Evolutionary conservation across 2,797 vertebrate genomes (phyloP).

Genomic region (Poeciliopsis turneri): DNA sequence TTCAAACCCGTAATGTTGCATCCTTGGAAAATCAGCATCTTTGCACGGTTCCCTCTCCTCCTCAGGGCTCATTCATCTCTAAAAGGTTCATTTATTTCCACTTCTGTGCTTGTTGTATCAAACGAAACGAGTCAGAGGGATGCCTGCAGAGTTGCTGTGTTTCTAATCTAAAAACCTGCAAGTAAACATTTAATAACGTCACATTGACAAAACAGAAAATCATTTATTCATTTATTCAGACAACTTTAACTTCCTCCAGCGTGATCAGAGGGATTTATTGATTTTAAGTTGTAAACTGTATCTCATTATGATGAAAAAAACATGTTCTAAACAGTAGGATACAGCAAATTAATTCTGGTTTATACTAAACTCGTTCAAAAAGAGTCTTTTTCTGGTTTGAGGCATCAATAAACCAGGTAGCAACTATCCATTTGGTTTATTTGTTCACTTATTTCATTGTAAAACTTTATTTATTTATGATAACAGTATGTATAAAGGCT

Average conservation of each 20-base stretch:
- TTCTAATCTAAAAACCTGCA: constrained; percentile 25
- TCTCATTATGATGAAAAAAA: background rate
- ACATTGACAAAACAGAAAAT: constrained; percentile 2
- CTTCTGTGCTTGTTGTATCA: constrained; percentile 14
- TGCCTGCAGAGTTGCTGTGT: background rate
- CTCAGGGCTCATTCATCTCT: constrained; percentile 12
- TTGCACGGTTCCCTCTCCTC: constrained; percentile 16
- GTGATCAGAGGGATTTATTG: background rate
- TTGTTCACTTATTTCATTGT: background rate
- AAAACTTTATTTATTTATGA: background rate
- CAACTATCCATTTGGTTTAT: background rate
- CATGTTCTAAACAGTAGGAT: background rate
- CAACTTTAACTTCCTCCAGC: background rate
- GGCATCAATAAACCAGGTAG: background rate
- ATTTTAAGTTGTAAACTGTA: background rate
- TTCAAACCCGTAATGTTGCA: background rate
- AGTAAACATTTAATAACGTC: constrained; percentile 5
- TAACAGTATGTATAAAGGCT: background rate
- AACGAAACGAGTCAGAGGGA: constrained; percentile 8
- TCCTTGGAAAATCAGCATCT: constrained; percentile 30
- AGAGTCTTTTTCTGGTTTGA: background rate
- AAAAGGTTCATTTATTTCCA: constrained; percentile 30
- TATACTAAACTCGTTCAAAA: background rate
- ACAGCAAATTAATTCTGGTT: background rate
- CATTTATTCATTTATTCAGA: background rate